A percentile compares a stretch with the other conserved stretches of the same genome.
These are phyloP conservation scores for Neodiprion lecontei DNA, from an alignment of 1,140 invertebrate species.

Conservation along the genomic window DNA sequence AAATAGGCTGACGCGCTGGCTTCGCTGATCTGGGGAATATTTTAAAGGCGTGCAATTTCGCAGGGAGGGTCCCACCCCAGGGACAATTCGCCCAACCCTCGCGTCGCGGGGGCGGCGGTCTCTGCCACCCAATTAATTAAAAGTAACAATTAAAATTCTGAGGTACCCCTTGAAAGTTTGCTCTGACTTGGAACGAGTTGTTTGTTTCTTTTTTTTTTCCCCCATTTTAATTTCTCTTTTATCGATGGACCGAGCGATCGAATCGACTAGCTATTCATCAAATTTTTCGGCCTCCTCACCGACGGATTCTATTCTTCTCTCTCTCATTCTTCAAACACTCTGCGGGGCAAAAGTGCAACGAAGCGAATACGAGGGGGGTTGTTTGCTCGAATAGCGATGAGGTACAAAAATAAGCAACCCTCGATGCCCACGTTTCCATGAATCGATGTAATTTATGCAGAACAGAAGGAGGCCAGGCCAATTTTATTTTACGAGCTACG, in stretches of 20 bases:
- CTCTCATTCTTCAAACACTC: no score
- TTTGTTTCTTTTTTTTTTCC: no score
- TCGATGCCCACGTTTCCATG: background rate
- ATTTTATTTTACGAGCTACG: constrained; percentile 2
- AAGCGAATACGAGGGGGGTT: background rate
- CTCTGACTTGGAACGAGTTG: no score
- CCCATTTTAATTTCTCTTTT: no score
- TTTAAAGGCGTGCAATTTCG: background rate
- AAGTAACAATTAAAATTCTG: background rate
- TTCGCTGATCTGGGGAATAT: background rate
- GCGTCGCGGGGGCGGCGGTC: no score
- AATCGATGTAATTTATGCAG: constrained; percentile 5
- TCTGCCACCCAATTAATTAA: background rate
- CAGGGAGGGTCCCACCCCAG: background rate
- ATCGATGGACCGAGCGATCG: no score
- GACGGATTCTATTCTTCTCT: no score
- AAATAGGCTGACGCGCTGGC: background rate
- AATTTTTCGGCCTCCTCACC: no score
- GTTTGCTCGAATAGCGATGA: background rate
- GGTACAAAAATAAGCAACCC: background rate
- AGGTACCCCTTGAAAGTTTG: no score
- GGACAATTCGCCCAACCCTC: background rate
- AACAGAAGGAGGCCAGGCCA: background rate
- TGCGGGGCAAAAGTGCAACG: background rate
- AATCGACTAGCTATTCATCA: no score